These are phyloP conservation scores for Ctenodactylus gundi DNA, from an alignment of 2,113 vertebrate species.

Conservation along the genomic window DNA sequence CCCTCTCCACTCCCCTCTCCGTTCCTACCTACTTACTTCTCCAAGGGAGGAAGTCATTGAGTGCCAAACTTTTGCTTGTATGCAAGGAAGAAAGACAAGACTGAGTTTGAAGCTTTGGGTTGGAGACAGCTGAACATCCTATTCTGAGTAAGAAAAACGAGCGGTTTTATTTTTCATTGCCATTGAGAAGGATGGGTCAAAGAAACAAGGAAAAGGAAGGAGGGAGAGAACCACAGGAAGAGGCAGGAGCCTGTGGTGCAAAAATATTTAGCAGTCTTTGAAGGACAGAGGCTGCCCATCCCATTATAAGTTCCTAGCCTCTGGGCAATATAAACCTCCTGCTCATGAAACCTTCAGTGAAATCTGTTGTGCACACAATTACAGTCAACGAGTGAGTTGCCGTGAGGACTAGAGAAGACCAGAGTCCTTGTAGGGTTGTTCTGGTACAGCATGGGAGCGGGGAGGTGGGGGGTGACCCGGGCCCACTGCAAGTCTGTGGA, in stretches of 20 bases:
- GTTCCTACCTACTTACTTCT: neutral
- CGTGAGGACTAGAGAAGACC: neutral
- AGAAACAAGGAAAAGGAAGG: neutral
- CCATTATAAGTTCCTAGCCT: neutral
- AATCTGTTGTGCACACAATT: neutral
- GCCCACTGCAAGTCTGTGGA: too few relatives aligned
- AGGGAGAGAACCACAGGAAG: neutral
- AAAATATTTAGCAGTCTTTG: neutral
- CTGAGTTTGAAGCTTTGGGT: neutral
- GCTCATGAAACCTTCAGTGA: neutral
- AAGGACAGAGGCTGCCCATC: neutral
- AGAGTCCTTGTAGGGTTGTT: neutral
- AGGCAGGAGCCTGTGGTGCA: neutral
- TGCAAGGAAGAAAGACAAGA: neutral
- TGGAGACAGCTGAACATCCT: neutral
- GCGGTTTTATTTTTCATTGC: neutral
- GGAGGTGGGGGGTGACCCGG: too few relatives aligned
- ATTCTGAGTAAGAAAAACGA: neutral
- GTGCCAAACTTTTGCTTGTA: neutral
- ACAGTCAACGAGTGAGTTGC: neutral
- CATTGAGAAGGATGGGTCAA: neutral
- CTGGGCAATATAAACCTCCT: neutral
- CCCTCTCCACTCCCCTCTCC: neutral
- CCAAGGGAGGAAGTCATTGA: neutral
- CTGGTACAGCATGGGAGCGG: accelerated